Base-by-base conservation (phyloP, 2,797 vertebrate genomes). In the Pyrocephalus nanus region DNA sequence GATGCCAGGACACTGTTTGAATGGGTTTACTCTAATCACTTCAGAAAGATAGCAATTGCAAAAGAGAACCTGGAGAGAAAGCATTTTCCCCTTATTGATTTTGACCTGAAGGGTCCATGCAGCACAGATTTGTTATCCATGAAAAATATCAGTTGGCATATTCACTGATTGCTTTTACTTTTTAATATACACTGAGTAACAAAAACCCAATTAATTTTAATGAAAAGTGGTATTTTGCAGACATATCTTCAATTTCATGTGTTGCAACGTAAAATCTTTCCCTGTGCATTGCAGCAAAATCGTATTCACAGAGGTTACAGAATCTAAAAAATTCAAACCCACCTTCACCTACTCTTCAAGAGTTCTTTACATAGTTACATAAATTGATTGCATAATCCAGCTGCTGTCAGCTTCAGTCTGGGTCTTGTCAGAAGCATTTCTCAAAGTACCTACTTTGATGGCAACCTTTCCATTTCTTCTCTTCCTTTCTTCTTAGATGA, bases 321-420 rank as follows among this genome's bases (percentile, higher is more conserved):
- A 76, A 90, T 13, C 1, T 2, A 76, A 57, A 86, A 79, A 71
- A 29, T 3, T 45, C 48, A 65, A 90, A 93, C 42, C 2, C 20
- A 88, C 69, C 64, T 83, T 94, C 78, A 93, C 29, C 69, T 95
- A 53, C n/a, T 91, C 61, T 61, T 92, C 73, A 70, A 83, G 34
- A 82, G 69, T 61, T 65, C 81, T 87, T 89, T 92, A 50, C 69
- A 87, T 48, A 57, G 65, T 94, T 96, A 83, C 34, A 69, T 94
- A 89, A 89, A 87, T 19, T 66, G 76, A 70, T 95, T 94, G 36
- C 47, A 79, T 95, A 91, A 94, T 94, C 38, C 74, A 90, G 85
- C 23, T 95, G 40, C 74, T 90, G 51, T 64, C 71, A 85, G 26
- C 62, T 89, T 79, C 71, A 87, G 53, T 92, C 71, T 94, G 75